These are phyloP conservation scores for Drosophila siamana DNA, from an alignment of 2,888 invertebrate species.

Conservation along the genomic window DNA sequence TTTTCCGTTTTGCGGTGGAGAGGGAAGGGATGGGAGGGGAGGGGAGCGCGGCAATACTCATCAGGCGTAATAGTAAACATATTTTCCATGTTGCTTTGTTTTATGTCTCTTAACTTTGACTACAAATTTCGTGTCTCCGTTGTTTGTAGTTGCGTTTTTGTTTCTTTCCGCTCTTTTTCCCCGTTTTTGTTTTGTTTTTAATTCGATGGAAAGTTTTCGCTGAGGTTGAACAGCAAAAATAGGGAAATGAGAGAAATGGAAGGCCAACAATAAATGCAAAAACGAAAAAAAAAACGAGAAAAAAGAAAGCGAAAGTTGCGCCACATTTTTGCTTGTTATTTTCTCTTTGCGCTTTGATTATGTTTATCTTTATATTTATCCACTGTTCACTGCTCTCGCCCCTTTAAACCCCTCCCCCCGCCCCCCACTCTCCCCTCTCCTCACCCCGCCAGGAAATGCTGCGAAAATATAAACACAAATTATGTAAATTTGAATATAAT, in stretches of 20 bases:
- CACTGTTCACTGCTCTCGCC: constrained; percentile 18
- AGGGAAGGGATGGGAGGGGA: neutral
- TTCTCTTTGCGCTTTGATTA: constrained; percentile 65
- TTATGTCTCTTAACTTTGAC: constrained; percentile 69
- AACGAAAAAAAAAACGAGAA: constrained; percentile 4
- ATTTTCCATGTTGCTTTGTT: constrained; percentile 67
- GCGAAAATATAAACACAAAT: constrained; percentile 66
- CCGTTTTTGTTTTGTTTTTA: constrained; percentile 50
- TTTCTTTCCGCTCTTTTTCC: constrained; percentile 8
- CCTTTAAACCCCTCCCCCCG: neutral
- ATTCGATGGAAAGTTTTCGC: constrained; percentile 65
- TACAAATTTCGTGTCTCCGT: constrained; percentile 37
- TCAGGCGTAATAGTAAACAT: constrained; percentile 69
- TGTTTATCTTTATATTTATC: constrained; percentile 73
- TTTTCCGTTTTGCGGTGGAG: neutral
- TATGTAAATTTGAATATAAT: constrained; percentile 78
- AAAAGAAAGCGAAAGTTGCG: constrained; percentile 51
- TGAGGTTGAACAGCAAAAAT: constrained; percentile 22
- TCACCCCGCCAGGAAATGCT: constrained; percentile 4
- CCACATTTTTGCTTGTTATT: constrained; percentile 68
- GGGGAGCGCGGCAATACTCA: constrained; percentile 27
- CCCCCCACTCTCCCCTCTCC: constrained; percentile 6
- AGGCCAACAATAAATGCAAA: constrained; percentile 4
- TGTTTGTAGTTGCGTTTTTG: constrained; percentile 14
- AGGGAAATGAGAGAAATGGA: neutral